phyloP scores from a whole-genome alignment of 35 echinoderm and acorn worm genomes.

The Apostichopus californicus region DNA sequence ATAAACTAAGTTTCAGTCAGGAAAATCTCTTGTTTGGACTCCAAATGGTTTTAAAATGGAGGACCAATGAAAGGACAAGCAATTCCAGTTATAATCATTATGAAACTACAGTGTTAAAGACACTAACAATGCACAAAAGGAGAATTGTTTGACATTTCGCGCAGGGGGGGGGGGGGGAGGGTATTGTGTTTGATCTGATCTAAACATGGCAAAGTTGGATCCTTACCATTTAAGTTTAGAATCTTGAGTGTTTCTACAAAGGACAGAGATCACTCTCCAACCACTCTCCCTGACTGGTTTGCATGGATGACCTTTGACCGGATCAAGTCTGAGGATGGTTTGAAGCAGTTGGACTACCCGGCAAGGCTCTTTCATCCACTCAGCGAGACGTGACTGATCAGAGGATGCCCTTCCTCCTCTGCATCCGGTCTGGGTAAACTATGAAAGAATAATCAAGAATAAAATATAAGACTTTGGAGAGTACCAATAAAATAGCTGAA shows the following conservation, averaged over 20 bases:
- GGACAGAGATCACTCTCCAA: slow-evolving; percentile 2
- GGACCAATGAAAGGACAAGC: no score
- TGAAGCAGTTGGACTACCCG: slow-evolving; percentile 4
- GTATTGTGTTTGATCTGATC: no score
- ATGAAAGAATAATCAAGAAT: neutral
- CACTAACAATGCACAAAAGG: no score
- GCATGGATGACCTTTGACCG: slow-evolving; percentile 7
- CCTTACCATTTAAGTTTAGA: slow-evolving; percentile 32
- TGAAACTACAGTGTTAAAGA: no score
- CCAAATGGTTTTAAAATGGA: no score
- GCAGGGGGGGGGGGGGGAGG: no score
- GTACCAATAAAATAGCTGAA: no score
- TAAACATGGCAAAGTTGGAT: neutral
- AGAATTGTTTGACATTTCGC: no score
- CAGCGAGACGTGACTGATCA: neutral
- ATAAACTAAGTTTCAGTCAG: no score
- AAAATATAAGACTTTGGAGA: neutral
- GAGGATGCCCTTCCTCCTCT: neutral
- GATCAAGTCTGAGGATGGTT: neutral
- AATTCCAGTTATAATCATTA: no score
- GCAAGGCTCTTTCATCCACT: slow-evolving; percentile 18
- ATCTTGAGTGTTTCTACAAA: slow-evolving; percentile 5
- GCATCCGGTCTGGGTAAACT: neutral
- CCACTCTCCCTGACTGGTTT: neutral
- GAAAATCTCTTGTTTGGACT: no score